Percentiles rank a stretch among this genome's conserved stretches.
These are phyloP conservation scores for Pluvialis apricaria DNA, from an alignment of 2,113 vertebrate genomes.

Conservation along the genomic window DNA sequence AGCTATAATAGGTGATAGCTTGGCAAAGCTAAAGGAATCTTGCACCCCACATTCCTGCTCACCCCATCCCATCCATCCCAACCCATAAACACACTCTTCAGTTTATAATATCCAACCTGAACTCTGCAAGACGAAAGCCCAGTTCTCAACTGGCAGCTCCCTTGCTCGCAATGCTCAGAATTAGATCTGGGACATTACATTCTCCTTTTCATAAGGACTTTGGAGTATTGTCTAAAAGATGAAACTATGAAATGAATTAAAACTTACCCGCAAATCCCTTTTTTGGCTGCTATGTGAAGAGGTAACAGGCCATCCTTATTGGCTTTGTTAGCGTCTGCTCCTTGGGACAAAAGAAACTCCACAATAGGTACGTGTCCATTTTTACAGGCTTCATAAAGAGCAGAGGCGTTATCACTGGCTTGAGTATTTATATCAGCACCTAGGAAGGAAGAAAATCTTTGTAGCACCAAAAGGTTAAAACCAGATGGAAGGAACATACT, in stretches of 20 bases:
- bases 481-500: not conserved
- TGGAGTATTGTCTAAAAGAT: not conserved
- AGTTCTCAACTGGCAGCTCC: not conserved
- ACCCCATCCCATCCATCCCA: not conserved
- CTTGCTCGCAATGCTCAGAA: not conserved
- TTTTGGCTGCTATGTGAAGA: constrained; percentile 87
- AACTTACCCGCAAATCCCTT: constrained; percentile 84
- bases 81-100: not conserved
- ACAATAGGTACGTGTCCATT: constrained; percentile 82
- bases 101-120: not conserved
- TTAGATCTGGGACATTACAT: not conserved
- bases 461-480: not conserved
- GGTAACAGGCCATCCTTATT: constrained; percentile 86
- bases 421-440: constrained; percentile 89
- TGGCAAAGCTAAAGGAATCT: not conserved
- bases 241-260: not conserved
- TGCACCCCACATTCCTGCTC: not conserved
- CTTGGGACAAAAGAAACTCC: constrained; percentile 84
- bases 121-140: not conserved
- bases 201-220: not conserved
- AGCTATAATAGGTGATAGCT: not conserved
- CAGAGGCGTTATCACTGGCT: constrained; percentile 84
- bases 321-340: constrained; percentile 87
- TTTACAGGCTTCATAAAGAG: constrained; percentile 91
- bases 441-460: constrained; percentile 41